Percentiles rank a stretch among this genome's conserved stretches.
These are phyloP conservation scores for Melanaphis sacchari DNA, from an alignment of 1,140 invertebrate genomes.

Conservation along the genomic window DNA sequence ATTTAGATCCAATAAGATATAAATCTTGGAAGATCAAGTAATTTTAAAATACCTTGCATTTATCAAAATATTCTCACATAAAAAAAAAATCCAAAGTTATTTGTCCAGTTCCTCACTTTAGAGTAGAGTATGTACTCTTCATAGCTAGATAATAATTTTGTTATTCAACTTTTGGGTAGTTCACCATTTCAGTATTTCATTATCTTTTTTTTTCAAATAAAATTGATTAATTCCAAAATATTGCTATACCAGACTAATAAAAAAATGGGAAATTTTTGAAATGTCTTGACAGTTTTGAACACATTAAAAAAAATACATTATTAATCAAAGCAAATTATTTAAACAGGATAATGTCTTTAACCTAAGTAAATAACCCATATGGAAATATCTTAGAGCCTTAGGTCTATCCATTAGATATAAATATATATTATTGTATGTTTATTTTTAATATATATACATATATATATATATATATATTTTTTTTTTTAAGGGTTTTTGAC, in stretches of 20 bases:
- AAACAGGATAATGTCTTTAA: constrained; percentile 7
- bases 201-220: not conserved
- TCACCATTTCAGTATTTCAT: not conserved
- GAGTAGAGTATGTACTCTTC: not conserved
- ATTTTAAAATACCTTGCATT: constrained; percentile 16
- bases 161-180: constrained; percentile 34
- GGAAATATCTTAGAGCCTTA: constrained; percentile 41
- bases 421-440: constrained; percentile 36
- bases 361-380: constrained; percentile 26
- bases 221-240: not conserved
- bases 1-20: not conserved
- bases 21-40: not conserved
- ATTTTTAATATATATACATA: constrained; percentile 18
- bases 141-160: not conserved
- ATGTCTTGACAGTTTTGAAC: constrained; percentile 51
- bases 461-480: constrained; percentile 23
- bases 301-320: constrained; percentile 10
- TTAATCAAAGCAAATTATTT: constrained; percentile 17
- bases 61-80: not conserved
- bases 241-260: not conserved
- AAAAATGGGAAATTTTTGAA: constrained; percentile 4
- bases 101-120: not conserved
- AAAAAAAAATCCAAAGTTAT: constrained; percentile 35
- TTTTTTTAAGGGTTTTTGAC: constrained; percentile 63
- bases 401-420: constrained; percentile 47